Evolutionary conservation across 2,888 invertebrate species (phyloP).

Genomic region (Heliconius charithonia): DNA sequence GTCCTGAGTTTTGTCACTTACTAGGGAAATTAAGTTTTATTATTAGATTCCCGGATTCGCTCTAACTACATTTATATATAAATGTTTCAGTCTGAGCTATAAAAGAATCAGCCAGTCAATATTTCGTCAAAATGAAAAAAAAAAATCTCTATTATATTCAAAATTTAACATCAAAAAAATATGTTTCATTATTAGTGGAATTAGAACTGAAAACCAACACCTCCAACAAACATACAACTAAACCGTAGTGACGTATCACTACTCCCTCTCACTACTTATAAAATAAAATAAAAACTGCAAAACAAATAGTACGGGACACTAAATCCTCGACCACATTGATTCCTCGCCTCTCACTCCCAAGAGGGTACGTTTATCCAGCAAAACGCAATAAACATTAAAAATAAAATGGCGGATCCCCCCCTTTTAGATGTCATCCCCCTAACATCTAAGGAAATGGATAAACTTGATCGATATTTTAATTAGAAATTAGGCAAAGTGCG

Average conservation of each 20-base stretch:
- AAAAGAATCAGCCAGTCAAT: too few species aligned
- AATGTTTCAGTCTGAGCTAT: neutral
- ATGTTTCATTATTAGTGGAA: too few species aligned
- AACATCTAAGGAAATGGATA: slow-evolving; percentile 37
- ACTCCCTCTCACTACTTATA: neutral
- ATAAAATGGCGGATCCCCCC: slow-evolving; percentile 77
- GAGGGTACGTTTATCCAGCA: slow-evolving; percentile 73
- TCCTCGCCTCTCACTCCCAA: slow-evolving; percentile 72
- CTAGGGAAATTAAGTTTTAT: too few species aligned
- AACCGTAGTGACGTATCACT: neutral
- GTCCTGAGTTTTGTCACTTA: too few species aligned
- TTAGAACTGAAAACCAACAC: too few species aligned
- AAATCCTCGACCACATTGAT: slow-evolving; percentile 75
- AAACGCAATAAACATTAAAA: slow-evolving; percentile 82
- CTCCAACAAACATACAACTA: too few species aligned
- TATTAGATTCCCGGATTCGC: neutral
- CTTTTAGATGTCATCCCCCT: slow-evolving; percentile 53
- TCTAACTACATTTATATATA: neutral
- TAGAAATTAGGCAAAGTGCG: slow-evolving; percentile 16
- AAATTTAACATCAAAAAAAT: too few species aligned
- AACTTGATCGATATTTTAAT: slow-evolving; percentile 41
- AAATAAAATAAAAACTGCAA: neutral
- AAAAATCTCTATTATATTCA: too few species aligned
- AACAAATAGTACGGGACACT: slow-evolving; percentile 57
- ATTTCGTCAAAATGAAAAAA: too few species aligned